These are phyloP conservation scores for Sus cebifrons DNA, from an alignment of 2,797 vertebrate genomes.

Conservation along the genomic window DNA sequence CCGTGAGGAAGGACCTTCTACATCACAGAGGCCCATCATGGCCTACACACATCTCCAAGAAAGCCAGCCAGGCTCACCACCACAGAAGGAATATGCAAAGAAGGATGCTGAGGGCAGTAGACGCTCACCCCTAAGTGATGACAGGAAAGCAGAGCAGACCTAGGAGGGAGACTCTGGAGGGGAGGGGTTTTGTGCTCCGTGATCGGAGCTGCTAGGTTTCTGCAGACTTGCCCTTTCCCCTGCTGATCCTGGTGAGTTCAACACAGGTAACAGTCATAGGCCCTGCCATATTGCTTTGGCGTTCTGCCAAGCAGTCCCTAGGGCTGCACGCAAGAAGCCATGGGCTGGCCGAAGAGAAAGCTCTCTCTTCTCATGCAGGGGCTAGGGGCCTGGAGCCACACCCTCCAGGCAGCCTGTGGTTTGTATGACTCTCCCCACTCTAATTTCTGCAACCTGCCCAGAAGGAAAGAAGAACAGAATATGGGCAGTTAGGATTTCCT, in stretches of 20 bases:
- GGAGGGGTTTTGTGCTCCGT: not conserved
- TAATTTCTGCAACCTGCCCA: not conserved
- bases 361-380: not conserved
- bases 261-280: not conserved
- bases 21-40: not conserved
- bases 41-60: not conserved
- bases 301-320: not conserved
- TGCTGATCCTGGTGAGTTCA: not conserved
- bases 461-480: conserved; percentile 7
- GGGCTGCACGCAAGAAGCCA: not conserved
- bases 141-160: not conserved
- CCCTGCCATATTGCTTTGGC: not conserved
- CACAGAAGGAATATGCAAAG: not conserved
- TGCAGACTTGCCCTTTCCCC: not conserved
- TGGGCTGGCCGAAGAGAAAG: not conserved
- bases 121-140: not conserved
- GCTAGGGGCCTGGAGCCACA: not conserved
- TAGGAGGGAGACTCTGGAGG: not conserved
- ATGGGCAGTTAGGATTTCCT: not conserved
- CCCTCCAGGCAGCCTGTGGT: not conserved
- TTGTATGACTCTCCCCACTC: not conserved
- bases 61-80: not conserved
- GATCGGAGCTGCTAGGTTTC: not conserved
- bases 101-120: not conserved
- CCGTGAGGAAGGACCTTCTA: not conserved